Conservation (phyloP, 2,888 invertebrate genomes). For the Tribolium freemani region DNA sequence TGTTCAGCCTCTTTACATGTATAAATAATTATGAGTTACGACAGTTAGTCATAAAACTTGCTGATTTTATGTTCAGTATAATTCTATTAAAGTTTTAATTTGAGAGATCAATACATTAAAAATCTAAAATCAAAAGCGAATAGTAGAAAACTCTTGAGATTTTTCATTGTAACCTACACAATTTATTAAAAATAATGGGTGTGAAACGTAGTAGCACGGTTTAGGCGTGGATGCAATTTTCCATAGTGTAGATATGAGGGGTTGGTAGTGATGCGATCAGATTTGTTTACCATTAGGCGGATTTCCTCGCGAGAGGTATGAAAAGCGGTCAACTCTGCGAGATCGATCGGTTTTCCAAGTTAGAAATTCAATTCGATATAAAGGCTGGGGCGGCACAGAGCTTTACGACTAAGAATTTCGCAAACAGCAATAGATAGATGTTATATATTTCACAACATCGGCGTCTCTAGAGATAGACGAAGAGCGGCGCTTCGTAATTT, state of each 20-base stretch:
- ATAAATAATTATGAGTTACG: no score
- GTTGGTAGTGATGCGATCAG: neutral
- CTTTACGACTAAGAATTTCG: conserved; percentile 55
- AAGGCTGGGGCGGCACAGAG: conserved; percentile 49
- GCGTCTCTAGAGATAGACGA: conserved; percentile 50
- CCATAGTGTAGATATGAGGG: neutral
- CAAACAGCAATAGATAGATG: conserved; percentile 56
- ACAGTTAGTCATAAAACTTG: no score
- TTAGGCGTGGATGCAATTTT: no score
- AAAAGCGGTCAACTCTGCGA: conserved; percentile 33
- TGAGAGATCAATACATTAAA: no score
- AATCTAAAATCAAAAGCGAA: no score
- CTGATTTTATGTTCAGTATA: no score
- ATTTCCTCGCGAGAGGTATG: conserved; percentile 21
- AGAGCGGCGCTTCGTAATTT: conserved; percentile 23
- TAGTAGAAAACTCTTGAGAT: no score
- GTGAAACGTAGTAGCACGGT: no score
- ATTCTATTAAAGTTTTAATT: no score
- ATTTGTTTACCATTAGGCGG: conserved; percentile 33
- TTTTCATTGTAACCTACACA: no score
- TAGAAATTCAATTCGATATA: conserved; percentile 54
- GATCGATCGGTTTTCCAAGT: conserved; percentile 40
- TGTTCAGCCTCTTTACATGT: no score
- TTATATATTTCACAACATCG: conserved; percentile 58
- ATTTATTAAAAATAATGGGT: neutral